Base-by-base conservation (phyloP, 2,888 invertebrate species). In the Scaeva pyrastri region DNA sequence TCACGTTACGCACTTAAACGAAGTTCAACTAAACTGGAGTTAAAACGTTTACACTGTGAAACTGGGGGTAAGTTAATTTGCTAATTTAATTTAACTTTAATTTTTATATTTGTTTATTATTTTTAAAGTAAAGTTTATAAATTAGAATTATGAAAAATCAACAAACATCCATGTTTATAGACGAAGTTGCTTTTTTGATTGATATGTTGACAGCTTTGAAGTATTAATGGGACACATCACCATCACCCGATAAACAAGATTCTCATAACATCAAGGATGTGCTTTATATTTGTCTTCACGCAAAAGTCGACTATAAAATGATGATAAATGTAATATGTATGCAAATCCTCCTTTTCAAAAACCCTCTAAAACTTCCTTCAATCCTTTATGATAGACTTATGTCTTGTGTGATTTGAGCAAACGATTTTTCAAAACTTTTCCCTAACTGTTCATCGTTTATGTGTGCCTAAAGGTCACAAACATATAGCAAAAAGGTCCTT, bases 391-490 rank as follows among this genome's bases (percentile, higher is more conserved):
- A 12, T 2, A 41, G 2, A 36, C 12, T 31, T 31, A 8, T 31
- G 31, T 8, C 31, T 5, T 5, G 31, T 68, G 31, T 50, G 36
- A 68, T 43, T 14, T n/a, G 36, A 48, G 19, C 19, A 39, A 68
- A 68, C 16, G 14, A 21, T 52, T 21, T 41, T 52, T 52, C 31
- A 31, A 21, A 68, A 48, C 68, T 68, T 68, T 62, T 52, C 23
- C 23, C 52, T 52, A 48, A 31, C 26, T 64, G 50, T 19, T 68
- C 5, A 21, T 39, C 39, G 21, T 52, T 68, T 52, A 31, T 31
- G n/a, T 43, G 31, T 39, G 43, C 50, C 72, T 23, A 55, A 68
- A 78, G 68, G 68, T 83, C 72, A 62, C 11, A 72, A 14, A 52
- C 52, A 64, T 48, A 26, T 48, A 26, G 36, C 52, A 55, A 36